These are phyloP conservation scores for Carcina quercana DNA, from an alignment of 2,888 invertebrate species.

Conservation along the genomic window DNA sequence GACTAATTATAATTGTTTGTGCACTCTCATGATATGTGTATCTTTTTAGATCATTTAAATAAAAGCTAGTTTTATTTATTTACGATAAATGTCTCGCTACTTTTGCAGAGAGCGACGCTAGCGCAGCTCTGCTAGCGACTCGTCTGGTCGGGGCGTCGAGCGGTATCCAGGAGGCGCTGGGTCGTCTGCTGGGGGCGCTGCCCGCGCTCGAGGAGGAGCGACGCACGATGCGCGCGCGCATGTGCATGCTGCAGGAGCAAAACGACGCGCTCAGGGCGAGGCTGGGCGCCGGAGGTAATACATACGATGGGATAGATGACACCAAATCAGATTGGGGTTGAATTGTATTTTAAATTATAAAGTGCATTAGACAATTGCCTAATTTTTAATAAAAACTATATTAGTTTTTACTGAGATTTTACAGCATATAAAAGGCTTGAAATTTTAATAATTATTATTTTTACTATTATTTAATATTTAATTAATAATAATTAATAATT, in stretches of 20 bases:
- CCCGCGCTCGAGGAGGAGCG: conserved; percentile 24
- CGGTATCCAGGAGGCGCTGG: conserved; percentile 39
- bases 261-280: conserved; percentile 26
- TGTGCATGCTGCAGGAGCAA: conserved; percentile 29
- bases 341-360: no score
- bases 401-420: no score
- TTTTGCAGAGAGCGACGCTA: conserved; percentile 19
- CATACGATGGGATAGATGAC: no score
- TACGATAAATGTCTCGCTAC: no score
- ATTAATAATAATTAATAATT: not conserved
- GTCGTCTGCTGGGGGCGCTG: conserved; percentile 29
- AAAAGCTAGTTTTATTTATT: no score
- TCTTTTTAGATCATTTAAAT: no score
- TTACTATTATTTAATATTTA: not conserved
- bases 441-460: not conserved
- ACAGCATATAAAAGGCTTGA: no score
- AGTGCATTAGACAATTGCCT: no score
- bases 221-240: conserved; percentile 21
- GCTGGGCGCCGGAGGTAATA: conserved; percentile 2
- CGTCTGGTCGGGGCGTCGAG: conserved; percentile 28
- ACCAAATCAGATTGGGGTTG: no score
- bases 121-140: conserved; percentile 31
- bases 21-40: no score
- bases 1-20: no score
- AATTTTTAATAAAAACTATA: no score